Evolutionary conservation across 2,113 vertebrate genomes (phyloP).

Genomic region (Callipepla squamata): DNA sequence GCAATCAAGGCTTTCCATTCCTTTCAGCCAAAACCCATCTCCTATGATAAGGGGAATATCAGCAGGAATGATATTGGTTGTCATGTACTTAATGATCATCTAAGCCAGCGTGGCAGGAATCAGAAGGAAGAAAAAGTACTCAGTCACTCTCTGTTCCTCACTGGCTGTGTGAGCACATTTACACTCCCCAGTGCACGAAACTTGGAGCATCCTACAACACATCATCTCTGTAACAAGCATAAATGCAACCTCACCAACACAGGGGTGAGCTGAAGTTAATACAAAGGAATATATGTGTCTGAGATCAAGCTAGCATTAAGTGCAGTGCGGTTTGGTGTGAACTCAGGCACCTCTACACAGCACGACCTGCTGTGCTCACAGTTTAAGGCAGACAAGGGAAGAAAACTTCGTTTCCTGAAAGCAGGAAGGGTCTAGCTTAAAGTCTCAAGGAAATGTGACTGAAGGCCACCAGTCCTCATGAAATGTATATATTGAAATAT

Average conservation of each 20-base stretch:
- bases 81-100: background rate
- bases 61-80: background rate
- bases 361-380: background rate
- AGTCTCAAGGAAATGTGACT: background rate
- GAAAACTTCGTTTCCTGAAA: background rate
- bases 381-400: background rate
- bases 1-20: background rate
- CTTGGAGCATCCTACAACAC: background rate
- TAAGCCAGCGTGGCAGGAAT: background rate
- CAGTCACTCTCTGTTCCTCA: background rate
- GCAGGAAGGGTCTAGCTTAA: background rate
- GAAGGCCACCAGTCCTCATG: background rate
- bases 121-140: background rate
- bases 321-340: background rate
- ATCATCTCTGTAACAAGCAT: background rate
- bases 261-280: background rate
- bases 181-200: background rate
- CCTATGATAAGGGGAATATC: background rate
- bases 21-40: background rate
- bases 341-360: background rate
- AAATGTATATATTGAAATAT: background rate
- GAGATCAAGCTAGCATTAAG: background rate
- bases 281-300: background rate
- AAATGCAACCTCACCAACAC: background rate
- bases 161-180: background rate